Evolutionary conservation across 2,888 invertebrate genomes (phyloP), one percentile per base, ranked within the genome.

Genomic region (Pheosia tremula): DNA sequence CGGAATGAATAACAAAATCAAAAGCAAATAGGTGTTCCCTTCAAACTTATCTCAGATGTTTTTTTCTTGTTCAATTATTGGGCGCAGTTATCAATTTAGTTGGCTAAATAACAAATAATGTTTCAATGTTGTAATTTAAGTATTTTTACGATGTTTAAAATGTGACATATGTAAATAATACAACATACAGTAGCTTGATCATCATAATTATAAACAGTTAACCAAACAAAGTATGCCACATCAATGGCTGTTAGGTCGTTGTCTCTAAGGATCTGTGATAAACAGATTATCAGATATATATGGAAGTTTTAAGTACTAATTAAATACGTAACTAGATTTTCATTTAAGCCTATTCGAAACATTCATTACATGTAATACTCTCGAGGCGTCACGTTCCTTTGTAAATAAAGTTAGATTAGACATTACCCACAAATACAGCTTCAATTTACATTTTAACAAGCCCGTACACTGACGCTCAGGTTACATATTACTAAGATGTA

Each of bases 1-100:
- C 70, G 68, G 80, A 82, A 85, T 82, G 84, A 84, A 84, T 84
- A 87, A 85, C 84, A 80, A 84, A 88, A 87, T 86, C 84, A 87
- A 84, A 86, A 82, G 80, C 79, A 82, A 80, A 81, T 79, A 79
- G 74, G 74, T 77, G 73, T 72, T 74, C 72, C 68, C 66, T 74
- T 68, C 66, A 55, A 68, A 71, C 66, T 73, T 74, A 74, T 77
- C 74, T 68, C 61, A 74, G 69, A 66, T 73, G 68, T 71, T 75
- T 71, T 24, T 56, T 69, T 65, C 59, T 73, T 62, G 56, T 67
- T 60, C 45, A 66, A 43, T 61, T 53, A 43, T 56, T 56, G 13
- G 3, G n/a, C 4, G 47, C 5, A 47, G 4, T 47, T 47, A n/a
- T n/a, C n/a, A 11, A 47, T 50, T 24, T 50, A 50, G 7, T 24